A percentile compares a stretch with the other conserved stretches of the same genome.
phyloP scores from a whole-genome alignment of 1,140 invertebrate species.

The Panagrolaimus sp. region DNA sequence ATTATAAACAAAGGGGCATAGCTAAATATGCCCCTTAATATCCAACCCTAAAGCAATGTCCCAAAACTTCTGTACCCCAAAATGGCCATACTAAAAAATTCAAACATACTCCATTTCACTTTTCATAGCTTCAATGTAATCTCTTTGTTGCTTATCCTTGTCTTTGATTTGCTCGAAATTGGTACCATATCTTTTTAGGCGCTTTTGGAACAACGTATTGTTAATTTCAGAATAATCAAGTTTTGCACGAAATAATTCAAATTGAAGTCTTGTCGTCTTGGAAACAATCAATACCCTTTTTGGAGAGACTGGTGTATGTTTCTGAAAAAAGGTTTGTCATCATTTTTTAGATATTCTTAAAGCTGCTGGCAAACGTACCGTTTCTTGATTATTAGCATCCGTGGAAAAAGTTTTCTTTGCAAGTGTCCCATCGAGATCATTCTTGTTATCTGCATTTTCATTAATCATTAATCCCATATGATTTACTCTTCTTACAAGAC shows the following conservation, averaged over 20 bases:
- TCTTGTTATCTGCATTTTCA: no score
- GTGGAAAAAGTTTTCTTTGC: no score
- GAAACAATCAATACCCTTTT: conserved; percentile 8
- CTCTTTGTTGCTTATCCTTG: conserved; percentile 41
- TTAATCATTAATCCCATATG: no score
- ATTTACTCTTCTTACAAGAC: no score
- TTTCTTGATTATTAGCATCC: no score
- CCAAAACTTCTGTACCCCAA: no score
- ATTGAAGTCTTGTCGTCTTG: conserved; percentile 6
- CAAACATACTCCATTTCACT: conserved; percentile 40
- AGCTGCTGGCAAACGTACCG: no score
- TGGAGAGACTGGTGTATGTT: background rate
- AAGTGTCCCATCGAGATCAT: no score
- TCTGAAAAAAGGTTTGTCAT: background rate
- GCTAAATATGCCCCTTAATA: no score
- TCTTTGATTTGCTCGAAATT: conserved; percentile 31
- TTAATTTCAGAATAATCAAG: background rate
- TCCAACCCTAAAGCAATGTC: no score
- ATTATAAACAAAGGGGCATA: no score
- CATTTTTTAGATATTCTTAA: no score
- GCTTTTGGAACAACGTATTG: background rate
- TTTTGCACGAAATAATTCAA: background rate
- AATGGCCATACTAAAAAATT: conserved; percentile 16
- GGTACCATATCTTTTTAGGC: conserved; percentile 2
- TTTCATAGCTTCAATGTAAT: conserved; percentile 38